Evolutionary conservation across 23 tunicate species (phyloP), one percentile per base, ranked within the genome.

Genomic region (Ascidia mentula): DNA sequence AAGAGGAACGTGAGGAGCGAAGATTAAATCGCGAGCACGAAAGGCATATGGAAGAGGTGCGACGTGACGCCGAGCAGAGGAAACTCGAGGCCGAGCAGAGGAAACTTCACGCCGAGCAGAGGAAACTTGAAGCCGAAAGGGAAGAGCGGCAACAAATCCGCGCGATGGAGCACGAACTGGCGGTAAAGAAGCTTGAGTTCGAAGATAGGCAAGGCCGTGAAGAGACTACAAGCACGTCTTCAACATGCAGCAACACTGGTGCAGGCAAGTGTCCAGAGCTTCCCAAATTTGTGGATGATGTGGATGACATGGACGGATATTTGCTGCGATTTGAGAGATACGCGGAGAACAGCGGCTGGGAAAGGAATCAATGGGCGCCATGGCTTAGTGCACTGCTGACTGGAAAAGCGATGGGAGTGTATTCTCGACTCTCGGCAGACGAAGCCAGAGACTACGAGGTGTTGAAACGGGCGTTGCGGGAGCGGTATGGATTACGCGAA

Each of bases 301-400:
- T 69, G 72, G 72, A 69, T 69, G 72, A 69, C 72, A 69, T 69
- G 72, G 72, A 69, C 34, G 72, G 72, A 26, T 69, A 69, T 31
- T 31, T 69, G 72, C 72, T 69, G 32, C 72, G 72, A 31, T 69
- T 69, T 69, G 72, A 69, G 72, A 69, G 72, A 31, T n/a, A n/a
- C n/a, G n/a, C n/a, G n/a, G n/a, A n/a, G n/a, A n/a, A n/a, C n/a
- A n/a, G n/a, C n/a, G n/a, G n/a, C n/a, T 45, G 60, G 60, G 60
- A 45, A 18, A 45, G 18, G 18, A 45, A 17, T 18, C 60, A 45
- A 69, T 69, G 72, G 72, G 72, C 33, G 53, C 53, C 53, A 42
- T 42, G 53, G 53, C 53, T 42, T 42, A 42, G 53, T 42, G 53
- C 53, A 15, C 53, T 42, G 53, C 53, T 42, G 53, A 42, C 53